A percentile compares a stretch with the other conserved stretches of the same genome.
Evolutionary conservation across 2,797 vertebrate species (phyloP).

Genomic region (Pristis pectinata): DNA sequence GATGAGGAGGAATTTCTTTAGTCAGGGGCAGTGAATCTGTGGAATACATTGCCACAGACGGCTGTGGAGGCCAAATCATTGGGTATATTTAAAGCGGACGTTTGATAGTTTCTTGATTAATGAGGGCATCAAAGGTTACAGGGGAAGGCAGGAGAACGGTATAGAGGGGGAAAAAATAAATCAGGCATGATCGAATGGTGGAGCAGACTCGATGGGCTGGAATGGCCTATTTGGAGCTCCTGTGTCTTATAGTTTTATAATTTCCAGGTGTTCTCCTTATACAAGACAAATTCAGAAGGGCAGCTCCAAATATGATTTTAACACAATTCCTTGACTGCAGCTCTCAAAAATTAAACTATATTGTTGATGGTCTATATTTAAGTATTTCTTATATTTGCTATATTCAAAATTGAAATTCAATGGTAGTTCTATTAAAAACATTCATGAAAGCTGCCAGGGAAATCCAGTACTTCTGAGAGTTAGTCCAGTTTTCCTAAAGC

Average conservation of each 20-base stretch:
- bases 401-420: not conserved
- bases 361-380: not conserved
- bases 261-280: not conserved
- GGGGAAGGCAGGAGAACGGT: too few relatives aligned
- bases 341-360: not conserved
- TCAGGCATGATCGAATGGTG: too few relatives aligned
- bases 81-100: too few relatives aligned
- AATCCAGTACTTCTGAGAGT: not conserved
- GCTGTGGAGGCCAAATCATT: too few relatives aligned
- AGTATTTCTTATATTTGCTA: not conserved
- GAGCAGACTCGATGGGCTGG: too few relatives aligned
- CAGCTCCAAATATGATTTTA: not conserved
- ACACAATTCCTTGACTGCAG: not conserved
- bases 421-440: not conserved
- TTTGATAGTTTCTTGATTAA: too few relatives aligned
- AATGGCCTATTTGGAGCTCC: too few relatives aligned
- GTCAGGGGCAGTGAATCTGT: too few relatives aligned
- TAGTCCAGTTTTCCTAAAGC: not conserved
- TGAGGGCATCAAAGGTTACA: too few relatives aligned
- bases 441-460: not conserved
- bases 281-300: not conserved
- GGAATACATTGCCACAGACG: too few relatives aligned
- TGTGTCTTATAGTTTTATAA: not conserved
- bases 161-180: too few relatives aligned
- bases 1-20: too few relatives aligned